Evolutionary conservation across 2,797 vertebrate genomes (phyloP).

Genomic region (Falco peregrinus): DNA sequence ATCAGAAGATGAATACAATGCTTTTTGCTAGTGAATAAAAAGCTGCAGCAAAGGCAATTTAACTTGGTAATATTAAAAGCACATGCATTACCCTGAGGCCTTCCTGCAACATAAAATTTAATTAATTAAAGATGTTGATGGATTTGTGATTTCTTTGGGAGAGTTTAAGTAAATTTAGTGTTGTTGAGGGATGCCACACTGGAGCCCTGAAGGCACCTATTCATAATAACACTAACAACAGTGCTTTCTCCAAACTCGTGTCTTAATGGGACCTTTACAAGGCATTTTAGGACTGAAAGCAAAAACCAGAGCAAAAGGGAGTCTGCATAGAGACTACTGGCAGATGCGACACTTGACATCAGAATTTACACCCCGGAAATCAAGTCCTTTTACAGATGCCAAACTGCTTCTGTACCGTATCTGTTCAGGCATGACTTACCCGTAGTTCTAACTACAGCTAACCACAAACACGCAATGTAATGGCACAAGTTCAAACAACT

Average conservation of each 20-base stretch:
- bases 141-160: neutral
- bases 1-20: slow-evolving; percentile 13
- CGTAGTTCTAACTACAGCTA: neutral
- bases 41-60: neutral
- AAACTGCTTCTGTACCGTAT: neutral
- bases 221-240: neutral
- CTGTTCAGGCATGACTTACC: neutral
- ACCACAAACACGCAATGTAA: neutral
- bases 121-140: neutral
- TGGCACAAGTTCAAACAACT: neutral
- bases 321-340: neutral
- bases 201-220: neutral
- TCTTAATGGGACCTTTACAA: neutral
- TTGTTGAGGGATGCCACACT: neutral
- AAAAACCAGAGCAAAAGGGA: neutral
- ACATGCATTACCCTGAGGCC: neutral
- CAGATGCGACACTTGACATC: neutral
- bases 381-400: neutral
- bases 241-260: neutral
- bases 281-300: neutral
- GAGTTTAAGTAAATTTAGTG: neutral
- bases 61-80: neutral
- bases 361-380: neutral
- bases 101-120: neutral
- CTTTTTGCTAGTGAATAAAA: neutral